Percentiles rank a stretch among this genome's conserved stretches.
These are phyloP conservation scores for Cecropterus lyciades DNA, from an alignment of 1,140 invertebrate genomes.

Conservation along the genomic window DNA sequence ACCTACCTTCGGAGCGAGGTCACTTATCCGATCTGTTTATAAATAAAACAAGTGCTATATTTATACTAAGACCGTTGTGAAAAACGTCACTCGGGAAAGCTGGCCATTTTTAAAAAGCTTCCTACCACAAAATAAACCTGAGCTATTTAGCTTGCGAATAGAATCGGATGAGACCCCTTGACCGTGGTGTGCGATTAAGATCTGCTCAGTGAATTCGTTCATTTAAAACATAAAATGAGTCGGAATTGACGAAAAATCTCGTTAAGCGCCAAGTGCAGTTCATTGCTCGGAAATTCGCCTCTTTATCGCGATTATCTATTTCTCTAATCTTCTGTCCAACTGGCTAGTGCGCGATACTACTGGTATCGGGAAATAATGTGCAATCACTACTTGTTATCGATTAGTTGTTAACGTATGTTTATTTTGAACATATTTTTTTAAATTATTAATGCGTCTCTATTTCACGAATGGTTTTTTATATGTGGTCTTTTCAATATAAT, in stretches of 20 bases:
- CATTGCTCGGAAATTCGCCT: constrained; percentile 15
- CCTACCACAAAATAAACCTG: constrained; percentile 73
- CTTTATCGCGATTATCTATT: constrained; percentile 22
- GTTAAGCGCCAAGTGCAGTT: constrained; percentile 29
- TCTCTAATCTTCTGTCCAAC: constrained; percentile 10
- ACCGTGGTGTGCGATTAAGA: constrained; percentile 67
- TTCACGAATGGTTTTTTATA: too few relatives aligned
- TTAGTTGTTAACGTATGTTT: too few relatives aligned
- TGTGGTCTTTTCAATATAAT: too few relatives aligned
- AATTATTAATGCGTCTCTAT: too few relatives aligned
- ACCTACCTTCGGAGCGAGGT: constrained; percentile 30
- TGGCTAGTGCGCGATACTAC: not conserved
- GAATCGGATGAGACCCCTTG: constrained; percentile 68
- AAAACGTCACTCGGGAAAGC: constrained; percentile 42
- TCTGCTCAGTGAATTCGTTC: constrained; percentile 71
- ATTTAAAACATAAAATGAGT: constrained; percentile 71
- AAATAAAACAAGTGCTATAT: constrained; percentile 37
- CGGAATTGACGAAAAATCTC: constrained; percentile 40
- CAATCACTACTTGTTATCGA: too few relatives aligned
- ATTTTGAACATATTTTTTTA: too few relatives aligned
- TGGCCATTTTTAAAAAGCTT: constrained; percentile 66
- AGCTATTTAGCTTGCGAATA: constrained; percentile 71
- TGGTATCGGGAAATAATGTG: too few relatives aligned
- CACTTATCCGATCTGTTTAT: constrained; percentile 34
- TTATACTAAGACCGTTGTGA: constrained; percentile 35